A percentile compares a stretch with the other conserved stretches of the same genome.
phyloP scores from a whole-genome alignment of 64 coral and sea anemone species.

The Stylophora pistillata region DNA sequence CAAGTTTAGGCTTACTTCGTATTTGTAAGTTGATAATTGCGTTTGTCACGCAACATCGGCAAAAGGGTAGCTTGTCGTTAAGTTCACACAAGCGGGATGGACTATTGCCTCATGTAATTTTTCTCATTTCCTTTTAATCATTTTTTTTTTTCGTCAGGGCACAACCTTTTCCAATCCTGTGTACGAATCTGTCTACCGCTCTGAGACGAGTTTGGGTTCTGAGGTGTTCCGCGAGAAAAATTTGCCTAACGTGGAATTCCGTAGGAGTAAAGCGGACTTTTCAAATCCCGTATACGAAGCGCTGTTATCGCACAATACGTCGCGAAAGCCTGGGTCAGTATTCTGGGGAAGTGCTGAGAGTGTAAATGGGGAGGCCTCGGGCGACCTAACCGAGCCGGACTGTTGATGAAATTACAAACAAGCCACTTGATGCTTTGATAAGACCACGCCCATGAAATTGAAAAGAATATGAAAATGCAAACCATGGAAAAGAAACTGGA shows the following conservation, averaged over 20 bases:
- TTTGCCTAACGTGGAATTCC: constrained; percentile 52
- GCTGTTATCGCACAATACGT: constrained; percentile 53
- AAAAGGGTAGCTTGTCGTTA: too few relatives aligned
- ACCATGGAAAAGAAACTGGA: background rate
- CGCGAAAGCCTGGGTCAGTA: constrained; percentile 10
- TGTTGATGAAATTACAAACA: background rate
- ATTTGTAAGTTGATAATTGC: too few relatives aligned
- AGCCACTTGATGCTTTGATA: background rate
- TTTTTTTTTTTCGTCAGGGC: constrained; percentile 43
- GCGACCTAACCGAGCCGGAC: background rate
- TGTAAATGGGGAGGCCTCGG: background rate
- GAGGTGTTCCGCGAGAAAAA: constrained; percentile 42
- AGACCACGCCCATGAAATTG: background rate
- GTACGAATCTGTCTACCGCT: constrained; percentile 69
- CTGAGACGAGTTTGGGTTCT: constrained; percentile 29
- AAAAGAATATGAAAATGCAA: background rate
- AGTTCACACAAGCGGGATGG: too few relatives aligned
- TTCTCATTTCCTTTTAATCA: background rate
- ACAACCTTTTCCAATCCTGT: constrained; percentile 91
- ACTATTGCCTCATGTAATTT: background rate
- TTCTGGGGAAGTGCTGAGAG: constrained; percentile 24
- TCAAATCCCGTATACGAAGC: constrained; percentile 87
- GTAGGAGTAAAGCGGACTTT: constrained; percentile 84
- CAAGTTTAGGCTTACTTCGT: too few relatives aligned
- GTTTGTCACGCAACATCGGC: too few relatives aligned